phyloP scores from a whole-genome alignment of 2,797 vertebrate species.

The Dicrostonyx torquatus region DNA sequence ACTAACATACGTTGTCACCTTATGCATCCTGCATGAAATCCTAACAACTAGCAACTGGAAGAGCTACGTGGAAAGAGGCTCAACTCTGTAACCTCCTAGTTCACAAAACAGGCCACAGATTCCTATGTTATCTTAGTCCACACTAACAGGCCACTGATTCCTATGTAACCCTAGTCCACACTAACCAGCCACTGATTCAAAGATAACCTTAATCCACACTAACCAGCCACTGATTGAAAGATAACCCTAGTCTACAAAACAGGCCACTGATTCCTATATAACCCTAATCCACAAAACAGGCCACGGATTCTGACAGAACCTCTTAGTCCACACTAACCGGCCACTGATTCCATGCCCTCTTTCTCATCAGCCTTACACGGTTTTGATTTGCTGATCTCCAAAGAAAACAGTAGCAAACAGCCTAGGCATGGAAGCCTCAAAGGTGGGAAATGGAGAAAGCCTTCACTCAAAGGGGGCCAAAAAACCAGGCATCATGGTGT shows the following conservation, averaged over 20 bases:
- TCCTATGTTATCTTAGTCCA: not conserved
- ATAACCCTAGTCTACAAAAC: too few relatives aligned
- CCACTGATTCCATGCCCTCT: not conserved
- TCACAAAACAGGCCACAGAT: not conserved
- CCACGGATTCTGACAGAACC: not conserved
- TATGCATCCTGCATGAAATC: fast-evolving
- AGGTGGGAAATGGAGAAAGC: not conserved
- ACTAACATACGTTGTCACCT: not conserved
- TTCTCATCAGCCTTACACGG: not conserved
- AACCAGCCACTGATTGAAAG: too few relatives aligned
- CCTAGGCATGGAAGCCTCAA: not conserved
- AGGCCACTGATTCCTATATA: fast-evolving
- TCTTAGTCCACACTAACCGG: not conserved
- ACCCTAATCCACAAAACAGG: not conserved
- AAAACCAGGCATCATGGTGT: not conserved
- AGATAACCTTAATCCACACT: not conserved
- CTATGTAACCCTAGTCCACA: not conserved
- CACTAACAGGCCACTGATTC: not conserved
- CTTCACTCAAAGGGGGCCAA: not conserved
- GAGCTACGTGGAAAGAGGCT: not conserved
- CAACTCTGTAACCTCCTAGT: not conserved
- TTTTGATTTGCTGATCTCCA: not conserved
- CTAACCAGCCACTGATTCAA: not conserved
- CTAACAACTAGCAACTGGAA: not conserved
- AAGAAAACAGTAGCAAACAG: not conserved